Base-by-base conservation (phyloP, 2,888 invertebrate genomes). In the Phortica magna region DNA sequence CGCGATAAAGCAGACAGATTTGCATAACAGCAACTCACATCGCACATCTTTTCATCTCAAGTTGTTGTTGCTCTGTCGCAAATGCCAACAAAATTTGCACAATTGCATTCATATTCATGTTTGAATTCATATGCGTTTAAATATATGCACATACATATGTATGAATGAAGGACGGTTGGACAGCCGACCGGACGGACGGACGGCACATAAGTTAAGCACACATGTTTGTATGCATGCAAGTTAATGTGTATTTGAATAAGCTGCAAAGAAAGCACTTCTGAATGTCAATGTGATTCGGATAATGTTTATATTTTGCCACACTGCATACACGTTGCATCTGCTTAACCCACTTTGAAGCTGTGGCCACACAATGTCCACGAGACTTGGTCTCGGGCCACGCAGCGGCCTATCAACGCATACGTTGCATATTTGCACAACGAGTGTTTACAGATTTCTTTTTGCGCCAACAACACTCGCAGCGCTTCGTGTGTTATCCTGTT, bases 401-500 rank as follows among this genome's bases (percentile, higher is more conserved):
- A 14, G 7, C 48, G 14, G 48, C 48, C 48, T 68, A 14, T 12
- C 7, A 3, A 19, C 39, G 70, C 70, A 71, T 71, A 71, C 55
- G 70, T 31, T 71, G 70, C 70, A 55, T 55, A 53, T 53, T 71
- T 31, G 10, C 53, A 14, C 14, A 39, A 53, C 53, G 70, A 53
- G n/a, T 71, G 19, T 71, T 71, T 71, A 71, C 53, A 71, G 70
- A 71, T 68, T 68, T 43, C 17, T n/a, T n/a, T 67, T 48, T 48
- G 9, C 48, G 10, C 22, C 10, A 48, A 14, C 48, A 48, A 12
- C 48, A 14, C 22, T 61, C 61, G 22, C 19, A 61, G 12, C 19
- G 61, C 61, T 61, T 61, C 22, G 70, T n/a, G 31, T 48, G 22
- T 68, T 43, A 31, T 68, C 65, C 65, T 55, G 55, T 71, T 53